Evolutionary conservation across 92 coral and sea anemone genomes (phyloP).

Genomic region (Blastomussa wellsi): DNA sequence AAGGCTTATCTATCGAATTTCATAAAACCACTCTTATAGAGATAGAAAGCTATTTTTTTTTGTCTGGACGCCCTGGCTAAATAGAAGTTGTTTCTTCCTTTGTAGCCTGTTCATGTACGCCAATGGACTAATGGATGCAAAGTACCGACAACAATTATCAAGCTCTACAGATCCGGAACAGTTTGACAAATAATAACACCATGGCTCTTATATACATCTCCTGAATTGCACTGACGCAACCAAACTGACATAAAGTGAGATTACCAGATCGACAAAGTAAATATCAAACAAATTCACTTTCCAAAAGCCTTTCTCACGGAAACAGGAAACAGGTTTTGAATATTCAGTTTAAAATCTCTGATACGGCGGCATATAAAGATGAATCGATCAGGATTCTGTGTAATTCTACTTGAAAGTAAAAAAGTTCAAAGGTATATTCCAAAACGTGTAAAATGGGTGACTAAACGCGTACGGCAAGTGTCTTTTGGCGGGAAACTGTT

Average conservation of each 20-base stretch:
- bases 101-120: background rate
- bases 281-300: background rate
- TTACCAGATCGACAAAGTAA: background rate
- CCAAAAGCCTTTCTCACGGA: background rate
- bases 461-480: background rate
- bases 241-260: background rate
- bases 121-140: slow-evolving; percentile 7
- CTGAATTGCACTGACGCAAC: background rate
- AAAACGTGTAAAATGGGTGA: background rate
- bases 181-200: slow-evolving; percentile 22
- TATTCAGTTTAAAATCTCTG: background rate
- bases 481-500: background rate
- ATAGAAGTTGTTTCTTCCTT: background rate
- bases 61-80: background rate
- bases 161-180: slow-evolving; percentile 17
- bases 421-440: background rate
- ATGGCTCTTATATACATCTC: slow-evolving; percentile 4
- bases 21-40: background rate
- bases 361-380: background rate
- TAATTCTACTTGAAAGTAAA: background rate
- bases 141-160: slow-evolving; percentile 9
- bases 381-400: background rate
- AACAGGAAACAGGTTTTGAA: background rate
- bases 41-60: no score
- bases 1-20: background rate